A percentile compares a stretch with the other conserved stretches of the same genome.
Evolutionary conservation across 2,888 invertebrate genomes (phyloP).

Genomic region (Acrobasis repandana): DNA sequence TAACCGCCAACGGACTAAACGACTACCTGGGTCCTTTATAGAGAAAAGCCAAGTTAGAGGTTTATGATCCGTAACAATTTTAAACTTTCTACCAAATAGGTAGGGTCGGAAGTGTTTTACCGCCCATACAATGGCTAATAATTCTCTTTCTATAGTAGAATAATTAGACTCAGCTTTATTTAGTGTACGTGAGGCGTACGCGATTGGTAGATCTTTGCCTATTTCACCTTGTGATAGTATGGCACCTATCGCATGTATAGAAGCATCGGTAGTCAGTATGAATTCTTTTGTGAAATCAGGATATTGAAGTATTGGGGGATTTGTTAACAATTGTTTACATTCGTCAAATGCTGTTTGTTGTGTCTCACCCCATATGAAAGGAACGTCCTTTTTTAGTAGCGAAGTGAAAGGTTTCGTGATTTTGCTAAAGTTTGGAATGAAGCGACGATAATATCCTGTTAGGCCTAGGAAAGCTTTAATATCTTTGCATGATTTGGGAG

Average conservation of each 20-base stretch:
- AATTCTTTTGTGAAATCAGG: constrained; percentile 32
- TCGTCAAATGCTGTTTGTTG: constrained; percentile 36
- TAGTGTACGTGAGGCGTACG: constrained; percentile 36
- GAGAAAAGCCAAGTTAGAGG: constrained; percentile 37
- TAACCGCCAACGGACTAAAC: constrained; percentile 36
- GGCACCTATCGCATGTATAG: constrained; percentile 32
- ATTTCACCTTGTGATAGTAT: constrained; percentile 32
- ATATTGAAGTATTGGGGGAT: constrained; percentile 33
- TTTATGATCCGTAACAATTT: constrained; percentile 35
- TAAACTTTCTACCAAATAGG: constrained; percentile 34
- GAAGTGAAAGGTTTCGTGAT: too few species aligned
- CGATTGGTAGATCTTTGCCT: constrained; percentile 33
- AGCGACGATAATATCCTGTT: too few species aligned
- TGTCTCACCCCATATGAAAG: too few species aligned
- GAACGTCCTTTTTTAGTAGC: too few species aligned
- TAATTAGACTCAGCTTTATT: constrained; percentile 39
- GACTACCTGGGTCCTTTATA: constrained; percentile 37
- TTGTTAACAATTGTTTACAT: constrained; percentile 36
- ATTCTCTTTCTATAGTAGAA: constrained; percentile 36
- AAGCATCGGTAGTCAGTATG: constrained; percentile 41
- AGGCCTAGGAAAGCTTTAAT: constrained; percentile 23
- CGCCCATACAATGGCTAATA: constrained; percentile 35
- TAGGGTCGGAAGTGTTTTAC: constrained; percentile 36
- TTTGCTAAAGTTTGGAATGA: too few species aligned
- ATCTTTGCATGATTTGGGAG: constrained; percentile 41